Percentiles rank a stretch among this genome's conserved stretches.
Evolutionary conservation across 2,797 vertebrate genomes (phyloP).

Genomic region (Schizothorax lantsangensis): DNA sequence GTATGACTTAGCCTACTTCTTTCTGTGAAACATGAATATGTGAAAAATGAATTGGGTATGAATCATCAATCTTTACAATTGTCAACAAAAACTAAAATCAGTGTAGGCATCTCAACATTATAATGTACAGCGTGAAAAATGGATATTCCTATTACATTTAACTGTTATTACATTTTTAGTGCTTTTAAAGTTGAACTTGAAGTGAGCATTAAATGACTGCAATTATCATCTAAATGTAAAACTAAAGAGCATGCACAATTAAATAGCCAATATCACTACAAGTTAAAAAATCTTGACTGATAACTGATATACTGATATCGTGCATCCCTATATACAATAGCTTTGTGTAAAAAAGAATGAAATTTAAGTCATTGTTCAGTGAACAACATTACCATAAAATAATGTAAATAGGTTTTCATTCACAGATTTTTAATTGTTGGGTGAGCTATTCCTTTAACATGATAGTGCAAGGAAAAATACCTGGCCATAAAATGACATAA

Average conservation of each 20-base stretch:
- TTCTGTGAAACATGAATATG: background rate
- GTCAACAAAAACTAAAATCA: background rate
- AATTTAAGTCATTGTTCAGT: background rate
- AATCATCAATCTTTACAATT: background rate
- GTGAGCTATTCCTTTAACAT: background rate
- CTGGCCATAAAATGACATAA: background rate
- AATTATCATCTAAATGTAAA: background rate
- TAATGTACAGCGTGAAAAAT: background rate
- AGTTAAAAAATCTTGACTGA: background rate
- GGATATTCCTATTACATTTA: background rate
- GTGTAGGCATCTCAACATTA: background rate
- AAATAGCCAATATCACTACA: background rate
- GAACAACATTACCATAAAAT: background rate
- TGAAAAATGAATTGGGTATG: background rate
- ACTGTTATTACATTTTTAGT: background rate
- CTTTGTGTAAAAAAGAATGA: background rate
- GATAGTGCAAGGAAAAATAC: background rate
- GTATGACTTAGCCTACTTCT: background rate
- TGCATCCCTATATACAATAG: background rate
- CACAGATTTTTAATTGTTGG: background rate
- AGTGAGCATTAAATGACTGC: background rate
- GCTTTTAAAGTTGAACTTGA: background rate
- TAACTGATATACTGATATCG: background rate
- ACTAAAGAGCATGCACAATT: background rate
- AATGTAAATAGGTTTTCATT: background rate